phyloP scores from a whole-genome alignment of 2,113 vertebrate genomes.

The Apaloderma vittatum region DNA sequence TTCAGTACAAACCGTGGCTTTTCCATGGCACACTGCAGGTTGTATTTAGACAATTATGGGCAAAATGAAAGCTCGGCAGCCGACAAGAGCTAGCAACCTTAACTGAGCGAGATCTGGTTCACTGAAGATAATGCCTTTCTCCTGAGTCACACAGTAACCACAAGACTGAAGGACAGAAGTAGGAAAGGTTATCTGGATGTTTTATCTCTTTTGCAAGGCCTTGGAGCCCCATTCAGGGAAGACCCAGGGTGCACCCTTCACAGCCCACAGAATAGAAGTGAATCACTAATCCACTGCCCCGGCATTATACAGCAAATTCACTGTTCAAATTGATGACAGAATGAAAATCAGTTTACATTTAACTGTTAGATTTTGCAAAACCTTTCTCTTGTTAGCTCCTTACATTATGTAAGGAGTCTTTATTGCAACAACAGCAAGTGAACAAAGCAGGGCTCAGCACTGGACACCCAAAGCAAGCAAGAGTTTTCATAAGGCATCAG shows the following conservation, averaged over 20 bases:
- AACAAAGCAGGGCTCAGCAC: neutral
- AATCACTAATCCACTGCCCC: neutral
- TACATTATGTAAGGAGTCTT: neutral
- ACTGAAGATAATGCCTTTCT: neutral
- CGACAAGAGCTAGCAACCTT: neutral
- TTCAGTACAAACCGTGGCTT: neutral
- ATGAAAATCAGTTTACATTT: neutral
- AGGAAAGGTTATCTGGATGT: neutral
- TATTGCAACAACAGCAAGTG: neutral
- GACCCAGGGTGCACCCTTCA: rapidly evolving
- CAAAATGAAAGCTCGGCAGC: neutral
- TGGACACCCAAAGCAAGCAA: neutral
- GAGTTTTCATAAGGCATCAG: neutral
- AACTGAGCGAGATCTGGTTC: neutral
- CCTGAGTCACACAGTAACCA: neutral
- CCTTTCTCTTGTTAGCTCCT: neutral
- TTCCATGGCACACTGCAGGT: rapidly evolving
- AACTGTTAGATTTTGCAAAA: neutral
- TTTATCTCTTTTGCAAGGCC: neutral
- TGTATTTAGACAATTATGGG: neutral
- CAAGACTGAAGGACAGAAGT: neutral
- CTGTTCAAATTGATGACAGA: neutral
- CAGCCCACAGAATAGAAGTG: neutral
- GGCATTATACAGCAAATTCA: neutral
- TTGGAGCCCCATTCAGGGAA: neutral